These are phyloP conservation scores for Ranitomeya variabilis DNA, from an alignment of 2,113 vertebrate species.

Conservation along the genomic window DNA sequence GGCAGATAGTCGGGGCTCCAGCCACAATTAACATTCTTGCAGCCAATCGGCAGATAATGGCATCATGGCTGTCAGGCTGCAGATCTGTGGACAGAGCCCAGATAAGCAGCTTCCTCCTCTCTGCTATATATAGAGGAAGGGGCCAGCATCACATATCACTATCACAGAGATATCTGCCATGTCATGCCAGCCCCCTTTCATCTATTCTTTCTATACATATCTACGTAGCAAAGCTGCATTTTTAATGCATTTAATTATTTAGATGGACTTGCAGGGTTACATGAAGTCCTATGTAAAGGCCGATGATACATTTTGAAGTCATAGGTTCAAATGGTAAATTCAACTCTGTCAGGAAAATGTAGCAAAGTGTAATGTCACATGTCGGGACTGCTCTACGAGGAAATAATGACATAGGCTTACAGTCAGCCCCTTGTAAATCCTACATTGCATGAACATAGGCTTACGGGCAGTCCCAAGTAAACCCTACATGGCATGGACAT, in stretches of 20 bases:
- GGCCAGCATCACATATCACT: neutral
- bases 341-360: no score
- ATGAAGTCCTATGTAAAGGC: no score
- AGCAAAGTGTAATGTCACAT: no score
- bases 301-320: no score
- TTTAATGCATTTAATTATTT: no score
- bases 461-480: no score
- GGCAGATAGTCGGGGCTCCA: neutral
- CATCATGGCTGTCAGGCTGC: neutral
- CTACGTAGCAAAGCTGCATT: neutral
- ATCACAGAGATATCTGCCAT: neutral
- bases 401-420: no score
- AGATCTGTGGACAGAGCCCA: neutral
- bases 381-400: no score
- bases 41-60: neutral
- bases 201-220: neutral
- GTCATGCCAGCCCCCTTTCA: neutral
- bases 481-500: no score
- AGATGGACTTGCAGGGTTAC: neutral
- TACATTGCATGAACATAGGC: no score
- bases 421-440: no score
- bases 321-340: no score
- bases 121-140: neutral
- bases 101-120: neutral
- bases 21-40: constrained; percentile 11